Conservation (phyloP, 2,797 vertebrate species). For the Phalloptychus januarius region DNA sequence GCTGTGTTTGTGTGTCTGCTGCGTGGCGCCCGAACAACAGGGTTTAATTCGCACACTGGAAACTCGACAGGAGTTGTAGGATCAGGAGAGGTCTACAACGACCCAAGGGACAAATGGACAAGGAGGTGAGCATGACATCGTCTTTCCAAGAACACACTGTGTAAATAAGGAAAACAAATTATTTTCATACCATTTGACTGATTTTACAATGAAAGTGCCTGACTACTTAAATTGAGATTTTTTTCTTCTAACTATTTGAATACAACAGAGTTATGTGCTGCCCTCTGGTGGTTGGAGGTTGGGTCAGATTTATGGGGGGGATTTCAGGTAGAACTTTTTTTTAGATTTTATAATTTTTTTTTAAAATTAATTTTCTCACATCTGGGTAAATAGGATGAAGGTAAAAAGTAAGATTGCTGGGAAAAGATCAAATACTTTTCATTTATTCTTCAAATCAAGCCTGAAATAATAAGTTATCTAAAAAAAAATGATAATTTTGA, state of each 20-base stretch:
- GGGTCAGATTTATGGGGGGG: too few relatives aligned
- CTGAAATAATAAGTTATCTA: too few relatives aligned
- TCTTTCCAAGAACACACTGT: neutral
- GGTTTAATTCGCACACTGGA: slow-evolving; percentile 91
- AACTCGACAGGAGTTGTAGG: slow-evolving; percentile 87
- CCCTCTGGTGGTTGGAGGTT: neutral
- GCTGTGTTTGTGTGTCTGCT: slow-evolving; percentile 36
- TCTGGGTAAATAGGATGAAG: neutral
- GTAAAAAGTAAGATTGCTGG: too few relatives aligned
- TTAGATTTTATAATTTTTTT: too few relatives aligned
- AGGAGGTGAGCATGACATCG: slow-evolving; percentile 80
- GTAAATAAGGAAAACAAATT: neutral
- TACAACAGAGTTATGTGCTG: neutral
- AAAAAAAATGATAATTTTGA: too few relatives aligned
- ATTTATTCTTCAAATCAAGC: too few relatives aligned
- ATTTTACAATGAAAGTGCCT: neutral
- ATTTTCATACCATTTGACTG: neutral
- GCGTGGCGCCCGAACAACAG: slow-evolving; percentile 75
- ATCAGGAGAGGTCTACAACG: slow-evolving; percentile 87
- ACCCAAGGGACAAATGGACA: slow-evolving; percentile 87
- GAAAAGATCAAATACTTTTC: too few relatives aligned
- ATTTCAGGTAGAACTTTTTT: too few relatives aligned
- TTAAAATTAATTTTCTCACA: neutral
- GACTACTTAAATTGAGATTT: neutral
- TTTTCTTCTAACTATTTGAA: too few relatives aligned